phyloP scores from a whole-genome alignment of 92 coral and sea anemone species.

The Anthopleura xanthogrammica region DNA sequence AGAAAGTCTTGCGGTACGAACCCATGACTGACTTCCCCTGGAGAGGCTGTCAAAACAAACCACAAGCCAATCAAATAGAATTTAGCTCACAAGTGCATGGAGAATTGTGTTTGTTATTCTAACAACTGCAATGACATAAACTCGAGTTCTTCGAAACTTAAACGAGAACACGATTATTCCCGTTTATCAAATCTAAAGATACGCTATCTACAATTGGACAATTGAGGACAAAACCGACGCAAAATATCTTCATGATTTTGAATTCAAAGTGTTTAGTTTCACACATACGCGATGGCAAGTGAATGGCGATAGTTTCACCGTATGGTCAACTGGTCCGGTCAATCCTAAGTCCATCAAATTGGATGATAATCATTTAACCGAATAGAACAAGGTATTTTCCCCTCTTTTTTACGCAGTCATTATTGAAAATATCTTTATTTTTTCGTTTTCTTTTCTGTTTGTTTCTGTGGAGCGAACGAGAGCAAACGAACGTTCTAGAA shows the following conservation, averaged over 20 bases:
- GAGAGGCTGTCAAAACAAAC: constrained; percentile 7
- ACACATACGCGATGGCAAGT: no score
- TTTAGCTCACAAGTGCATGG: not conserved
- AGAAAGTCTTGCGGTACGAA: not conserved
- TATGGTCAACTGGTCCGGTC: no score
- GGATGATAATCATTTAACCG: not conserved
- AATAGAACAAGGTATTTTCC: not conserved
- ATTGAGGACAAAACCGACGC: no score
- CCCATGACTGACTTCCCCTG: not conserved
- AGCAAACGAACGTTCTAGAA: not conserved
- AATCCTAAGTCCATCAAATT: no score
- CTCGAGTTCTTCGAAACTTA: not conserved
- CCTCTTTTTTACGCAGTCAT: no score
- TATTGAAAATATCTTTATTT: not conserved
- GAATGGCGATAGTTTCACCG: no score
- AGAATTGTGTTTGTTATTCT: not conserved
- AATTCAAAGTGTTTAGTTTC: no score
- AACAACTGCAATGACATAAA: not conserved
- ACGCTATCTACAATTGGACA: no score
- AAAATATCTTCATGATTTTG: no score
- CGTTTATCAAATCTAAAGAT: no score
- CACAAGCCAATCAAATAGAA: not conserved
- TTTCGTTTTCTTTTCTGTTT: not conserved
- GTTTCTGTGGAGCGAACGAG: not conserved
- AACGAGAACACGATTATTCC: no score